These are phyloP conservation scores for Venturia canescens DNA, from an alignment of 1,140 invertebrate species.

Conservation along the genomic window DNA sequence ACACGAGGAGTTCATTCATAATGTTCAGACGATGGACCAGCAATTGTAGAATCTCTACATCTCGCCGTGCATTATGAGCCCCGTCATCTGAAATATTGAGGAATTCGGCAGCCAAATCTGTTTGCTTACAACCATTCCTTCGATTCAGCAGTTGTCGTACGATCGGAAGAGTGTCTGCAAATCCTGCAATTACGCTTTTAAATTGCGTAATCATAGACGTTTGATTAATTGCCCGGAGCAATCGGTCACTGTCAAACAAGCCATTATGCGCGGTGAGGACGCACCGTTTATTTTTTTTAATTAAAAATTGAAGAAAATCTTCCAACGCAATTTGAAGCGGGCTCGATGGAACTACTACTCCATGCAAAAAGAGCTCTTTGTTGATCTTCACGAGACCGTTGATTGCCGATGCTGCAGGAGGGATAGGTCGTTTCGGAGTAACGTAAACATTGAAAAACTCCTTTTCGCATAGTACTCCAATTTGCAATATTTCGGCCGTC, in stretches of 20 bases:
- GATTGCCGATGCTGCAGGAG: conserved; percentile 25
- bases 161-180: too few relatives aligned
- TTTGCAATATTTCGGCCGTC: conserved; percentile 35
- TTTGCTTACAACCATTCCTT: conserved; percentile 24
- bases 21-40: conserved; percentile 6
- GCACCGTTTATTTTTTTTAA: conserved; percentile 20
- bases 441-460: conserved; percentile 28
- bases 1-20: background rate
- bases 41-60: conserved; percentile 2
- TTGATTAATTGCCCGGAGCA: conserved; percentile 28
- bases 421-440: conserved; percentile 23
- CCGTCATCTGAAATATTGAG: background rate
- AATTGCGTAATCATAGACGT: conserved; percentile 25
- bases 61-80: conserved; percentile 13
- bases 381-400: conserved; percentile 35
- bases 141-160: conserved; percentile 8
- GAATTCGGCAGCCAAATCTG: conserved; percentile 14
- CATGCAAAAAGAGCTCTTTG: conserved; percentile 35
- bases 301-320: conserved; percentile 23
- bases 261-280: conserved; percentile 35
- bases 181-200: conserved; percentile 25
- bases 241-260: conserved; percentile 28
- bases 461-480: conserved; percentile 19
- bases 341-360: conserved; percentile 22
- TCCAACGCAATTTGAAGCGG: conserved; percentile 26